Base-by-base conservation (phyloP, 2,113 vertebrate genomes). In the Meriones unguiculatus region DNA sequence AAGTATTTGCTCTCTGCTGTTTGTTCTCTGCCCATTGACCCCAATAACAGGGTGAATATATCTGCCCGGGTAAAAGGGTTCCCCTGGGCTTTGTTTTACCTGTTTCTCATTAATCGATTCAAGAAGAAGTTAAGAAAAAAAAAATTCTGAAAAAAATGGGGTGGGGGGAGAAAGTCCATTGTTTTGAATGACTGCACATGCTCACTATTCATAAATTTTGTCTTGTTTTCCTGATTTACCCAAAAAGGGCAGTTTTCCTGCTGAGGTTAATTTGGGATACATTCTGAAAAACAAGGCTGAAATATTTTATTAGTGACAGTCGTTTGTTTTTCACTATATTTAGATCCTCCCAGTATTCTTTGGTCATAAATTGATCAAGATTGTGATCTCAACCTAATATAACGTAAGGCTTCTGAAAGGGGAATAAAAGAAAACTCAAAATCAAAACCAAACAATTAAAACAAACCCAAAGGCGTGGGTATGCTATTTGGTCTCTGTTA, bases 191-290 rank as follows among this genome's bases (percentile, higher is more conserved):
- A 97, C 95, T 97, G 91, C 7, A 59, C 92, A 88, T 97, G 98
- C 57, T 72, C 93, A 52, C 98, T 98, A 98, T 98, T 98, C 98
- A 98, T 98, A 98, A 97, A 97, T 98, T 95, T 95, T 72, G 94
- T 97, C 97, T 97, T 98, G 97, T 98, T 98, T 98, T 98, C 98
- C 98, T 98, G 97, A 97, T 98, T 98, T 98, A 96, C 92, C 97
- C 92, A 92, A 94, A 96, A 97, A 69, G 46, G 99, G 98, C 98
- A 98, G 98, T 98, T 99, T 99, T 99, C 99, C 99, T 99, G 99
- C 98, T 99, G 98, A 97, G 98, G 97, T 98, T 94, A 99, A 98
- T 97, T 98, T 98, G 97, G 92, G 97, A 75, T 93, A 78, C 96
- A 77, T 94, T 97, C 95, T 96, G 69, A 96, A 98, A 97, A 98